A percentile compares a stretch with the other conserved stretches of the same genome.
Conservation (phyloP, 2,797 vertebrate species). For the Eulemur albifrons region DNA sequence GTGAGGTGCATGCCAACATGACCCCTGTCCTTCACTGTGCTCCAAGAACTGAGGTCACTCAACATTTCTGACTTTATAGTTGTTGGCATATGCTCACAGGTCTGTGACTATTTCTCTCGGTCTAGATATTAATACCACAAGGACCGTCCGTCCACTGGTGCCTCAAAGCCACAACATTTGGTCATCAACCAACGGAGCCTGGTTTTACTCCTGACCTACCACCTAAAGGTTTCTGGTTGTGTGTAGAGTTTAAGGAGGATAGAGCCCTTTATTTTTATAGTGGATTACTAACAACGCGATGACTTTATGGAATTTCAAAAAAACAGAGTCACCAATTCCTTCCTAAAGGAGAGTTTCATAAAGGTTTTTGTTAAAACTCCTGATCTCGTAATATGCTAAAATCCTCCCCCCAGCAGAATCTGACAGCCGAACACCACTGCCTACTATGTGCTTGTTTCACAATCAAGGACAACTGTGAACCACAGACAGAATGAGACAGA, state of each 20-base stretch:
- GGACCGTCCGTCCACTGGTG: too few species aligned
- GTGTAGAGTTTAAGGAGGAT: not conserved
- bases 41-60: not conserved
- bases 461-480: not conserved
- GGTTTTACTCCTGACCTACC: not conserved
- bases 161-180: not conserved
- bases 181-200: not conserved
- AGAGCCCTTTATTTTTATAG: not conserved
- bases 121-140: not conserved
- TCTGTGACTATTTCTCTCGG: not conserved
- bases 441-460: not conserved
- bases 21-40: not conserved
- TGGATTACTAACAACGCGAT: not conserved
- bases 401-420: not conserved
- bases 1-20: not conserved
- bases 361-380: not conserved
- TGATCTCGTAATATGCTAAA: not conserved
- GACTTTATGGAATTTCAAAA: not conserved
- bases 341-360: not conserved
- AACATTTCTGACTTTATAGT: not conserved
- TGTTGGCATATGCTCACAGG: not conserved
- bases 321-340: not conserved
- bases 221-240: not conserved
- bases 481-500: not conserved
- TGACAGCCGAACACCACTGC: not conserved